A percentile compares a stretch with the other conserved stretches of the same genome.
These are phyloP conservation scores for Aethes cnicana DNA, from an alignment of 2,888 invertebrate genomes.

Conservation along the genomic window DNA sequence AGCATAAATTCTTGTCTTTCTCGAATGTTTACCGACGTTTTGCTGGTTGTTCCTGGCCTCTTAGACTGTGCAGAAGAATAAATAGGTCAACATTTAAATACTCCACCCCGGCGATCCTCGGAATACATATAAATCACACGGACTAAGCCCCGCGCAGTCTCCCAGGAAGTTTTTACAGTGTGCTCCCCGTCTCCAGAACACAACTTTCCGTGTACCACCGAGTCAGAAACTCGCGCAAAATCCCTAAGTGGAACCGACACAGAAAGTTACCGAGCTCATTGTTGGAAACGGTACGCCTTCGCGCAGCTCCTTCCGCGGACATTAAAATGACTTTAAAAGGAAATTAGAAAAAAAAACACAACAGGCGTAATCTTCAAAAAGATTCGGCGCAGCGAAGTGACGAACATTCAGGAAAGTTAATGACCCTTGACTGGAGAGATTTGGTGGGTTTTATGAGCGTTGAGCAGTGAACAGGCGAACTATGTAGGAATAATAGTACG, in stretches of 20 bases:
- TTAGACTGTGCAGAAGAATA: constrained; percentile 37
- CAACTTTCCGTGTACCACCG: constrained; percentile 31
- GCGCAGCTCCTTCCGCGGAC: constrained; percentile 34
- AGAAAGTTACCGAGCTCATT: constrained; percentile 21
- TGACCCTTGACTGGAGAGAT: constrained; percentile 33
- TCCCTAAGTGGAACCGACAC: constrained; percentile 27
- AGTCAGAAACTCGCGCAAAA: constrained; percentile 33
- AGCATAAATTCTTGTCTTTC: not conserved
- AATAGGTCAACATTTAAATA: constrained; percentile 57
- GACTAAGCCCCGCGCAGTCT: constrained; percentile 49
- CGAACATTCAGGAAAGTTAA: constrained; percentile 37
- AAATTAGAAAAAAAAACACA: constrained; percentile 44
- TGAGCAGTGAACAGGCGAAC: not conserved
- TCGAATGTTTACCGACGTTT: constrained; percentile 7
- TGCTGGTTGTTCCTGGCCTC: constrained; percentile 2
- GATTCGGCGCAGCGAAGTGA: constrained; percentile 38
- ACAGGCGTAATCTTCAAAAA: constrained; percentile 37
- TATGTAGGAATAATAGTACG: too few relatives aligned
- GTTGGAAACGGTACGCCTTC: constrained; percentile 32
- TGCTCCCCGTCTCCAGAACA: constrained; percentile 42
- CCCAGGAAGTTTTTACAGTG: constrained; percentile 51
- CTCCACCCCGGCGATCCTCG: constrained; percentile 47
- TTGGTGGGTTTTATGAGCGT: not conserved
- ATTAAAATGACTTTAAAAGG: constrained; percentile 44
- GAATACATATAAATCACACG: constrained; percentile 59